Conservation (phyloP, 2,888 invertebrate species). For the Oscheius sp. region DNA sequence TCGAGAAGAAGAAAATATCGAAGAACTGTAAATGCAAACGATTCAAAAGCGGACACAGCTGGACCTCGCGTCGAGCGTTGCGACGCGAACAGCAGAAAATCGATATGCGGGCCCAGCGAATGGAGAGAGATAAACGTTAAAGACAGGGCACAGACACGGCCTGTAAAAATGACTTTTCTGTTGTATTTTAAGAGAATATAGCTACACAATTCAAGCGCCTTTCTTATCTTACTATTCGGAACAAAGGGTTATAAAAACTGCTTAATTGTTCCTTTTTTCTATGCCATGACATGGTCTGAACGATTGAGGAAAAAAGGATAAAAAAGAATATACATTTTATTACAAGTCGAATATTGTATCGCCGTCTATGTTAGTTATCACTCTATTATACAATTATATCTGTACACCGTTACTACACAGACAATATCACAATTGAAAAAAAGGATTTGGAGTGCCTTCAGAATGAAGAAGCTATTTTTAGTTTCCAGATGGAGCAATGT, state of each 20-base stretch:
- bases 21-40: neutral
- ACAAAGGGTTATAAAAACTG: too few relatives aligned
- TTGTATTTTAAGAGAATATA: too few relatives aligned
- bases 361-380: neutral
- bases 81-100: neutral
- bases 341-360: too few relatives aligned
- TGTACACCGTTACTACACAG: neutral
- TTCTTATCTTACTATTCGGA: too few relatives aligned
- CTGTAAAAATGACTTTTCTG: too few relatives aligned
- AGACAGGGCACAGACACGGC: too few relatives aligned
- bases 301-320: neutral
- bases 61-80: neutral
- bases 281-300: neutral
- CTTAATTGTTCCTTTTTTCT: neutral
- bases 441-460: neutral
- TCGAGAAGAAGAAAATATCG: neutral
- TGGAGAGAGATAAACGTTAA: neutral
- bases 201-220: too few relatives aligned
- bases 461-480: neutral
- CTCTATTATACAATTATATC: neutral
- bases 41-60: neutral
- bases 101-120: neutral
- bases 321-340: neutral
- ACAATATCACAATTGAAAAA: neutral
- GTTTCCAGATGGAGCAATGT: slow-evolving; percentile 7